A percentile compares a stretch with the other conserved stretches of the same genome.
phyloP scores from a whole-genome alignment of 35 echinoderm and acorn worm genomes.

The Holothuria glaberrima region DNA sequence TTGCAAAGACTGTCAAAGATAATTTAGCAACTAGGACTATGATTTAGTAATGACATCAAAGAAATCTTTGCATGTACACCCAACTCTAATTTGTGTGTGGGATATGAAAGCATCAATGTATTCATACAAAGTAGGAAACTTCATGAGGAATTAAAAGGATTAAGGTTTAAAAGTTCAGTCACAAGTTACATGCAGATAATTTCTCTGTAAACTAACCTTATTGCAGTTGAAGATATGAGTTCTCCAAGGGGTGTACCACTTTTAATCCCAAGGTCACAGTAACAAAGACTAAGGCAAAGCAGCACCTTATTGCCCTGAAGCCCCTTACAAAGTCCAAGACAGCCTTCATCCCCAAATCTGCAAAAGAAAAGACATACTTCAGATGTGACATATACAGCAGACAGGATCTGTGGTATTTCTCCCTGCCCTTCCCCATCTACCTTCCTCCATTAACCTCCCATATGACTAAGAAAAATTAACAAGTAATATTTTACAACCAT shows the following conservation, averaged over 20 bases:
- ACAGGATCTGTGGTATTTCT: no score
- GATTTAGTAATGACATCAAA: no score
- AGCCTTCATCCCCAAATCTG: conserved; percentile 97
- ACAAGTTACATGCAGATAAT: no score
- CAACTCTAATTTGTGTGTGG: neutral
- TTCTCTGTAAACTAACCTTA: conserved; percentile 63
- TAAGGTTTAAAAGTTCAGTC: neutral
- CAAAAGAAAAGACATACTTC: neutral
- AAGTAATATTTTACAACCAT: no score
- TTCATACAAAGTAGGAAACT: neutral
- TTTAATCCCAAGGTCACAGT: conserved; percentile 90
- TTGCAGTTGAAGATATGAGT: conserved; percentile 86
- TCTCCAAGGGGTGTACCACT: conserved; percentile 82
- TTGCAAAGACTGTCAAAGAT: no score
- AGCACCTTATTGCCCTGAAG: conserved; percentile 74
- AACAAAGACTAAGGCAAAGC: conserved; percentile 93
- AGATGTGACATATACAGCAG: no score
- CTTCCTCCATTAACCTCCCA: no score
- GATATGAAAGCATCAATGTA: neutral
- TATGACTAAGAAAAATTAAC: no score
- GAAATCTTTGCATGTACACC: neutral
- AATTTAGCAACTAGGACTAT: no score
- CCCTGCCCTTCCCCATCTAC: no score
- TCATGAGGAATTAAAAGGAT: neutral
- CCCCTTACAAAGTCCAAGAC: conserved; percentile 82